Conservation (phyloP, 2,888 invertebrate genomes). For the Caenorhabditis afra region DNA sequence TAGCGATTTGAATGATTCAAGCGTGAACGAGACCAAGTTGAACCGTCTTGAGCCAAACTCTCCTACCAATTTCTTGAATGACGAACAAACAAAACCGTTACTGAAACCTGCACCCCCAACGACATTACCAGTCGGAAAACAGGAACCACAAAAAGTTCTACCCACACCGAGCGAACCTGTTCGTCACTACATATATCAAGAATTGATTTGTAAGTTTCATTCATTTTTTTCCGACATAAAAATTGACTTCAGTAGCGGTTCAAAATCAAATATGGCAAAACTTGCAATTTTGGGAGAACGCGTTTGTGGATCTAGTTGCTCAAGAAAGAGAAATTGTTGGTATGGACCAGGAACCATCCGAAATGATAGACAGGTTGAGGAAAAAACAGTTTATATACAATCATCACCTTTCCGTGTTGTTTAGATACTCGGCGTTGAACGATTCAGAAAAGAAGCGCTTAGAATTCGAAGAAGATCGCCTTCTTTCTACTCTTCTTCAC, state of each 20-base stretch:
- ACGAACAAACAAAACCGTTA: constrained; percentile 37
- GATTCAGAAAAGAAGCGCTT: constrained; percentile 86
- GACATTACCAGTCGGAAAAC: constrained; percentile 55
- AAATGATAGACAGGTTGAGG: constrained; percentile 80
- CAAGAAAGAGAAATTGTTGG: constrained; percentile 99
- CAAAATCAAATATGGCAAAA: constrained; percentile 90
- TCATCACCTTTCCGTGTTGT: too few relatives aligned
- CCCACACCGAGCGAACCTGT: constrained; percentile 68
- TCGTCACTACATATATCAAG: constrained; percentile 76
- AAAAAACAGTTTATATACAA: too few relatives aligned
- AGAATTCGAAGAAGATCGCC: constrained; percentile 96
- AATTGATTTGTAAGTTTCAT: constrained; percentile 73
- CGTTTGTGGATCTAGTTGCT: constrained; percentile 95
- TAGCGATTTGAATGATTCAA: constrained; percentile 7
- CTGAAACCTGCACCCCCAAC: constrained; percentile 52
- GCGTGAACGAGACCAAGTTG: background rate
- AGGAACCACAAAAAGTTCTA: constrained; percentile 61
- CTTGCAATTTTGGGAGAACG: constrained; percentile 99
- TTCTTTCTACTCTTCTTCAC: constrained; percentile 94
- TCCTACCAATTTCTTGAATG: background rate
- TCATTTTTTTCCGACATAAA: too few relatives aligned
- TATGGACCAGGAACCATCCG: constrained; percentile 89
- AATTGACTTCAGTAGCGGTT: constrained; percentile 63
- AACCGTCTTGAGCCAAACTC: background rate
- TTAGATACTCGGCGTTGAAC: constrained; percentile 75